Conservation (phyloP, 1,140 invertebrate genomes). For the Phenacoccus solenopsis region DNA sequence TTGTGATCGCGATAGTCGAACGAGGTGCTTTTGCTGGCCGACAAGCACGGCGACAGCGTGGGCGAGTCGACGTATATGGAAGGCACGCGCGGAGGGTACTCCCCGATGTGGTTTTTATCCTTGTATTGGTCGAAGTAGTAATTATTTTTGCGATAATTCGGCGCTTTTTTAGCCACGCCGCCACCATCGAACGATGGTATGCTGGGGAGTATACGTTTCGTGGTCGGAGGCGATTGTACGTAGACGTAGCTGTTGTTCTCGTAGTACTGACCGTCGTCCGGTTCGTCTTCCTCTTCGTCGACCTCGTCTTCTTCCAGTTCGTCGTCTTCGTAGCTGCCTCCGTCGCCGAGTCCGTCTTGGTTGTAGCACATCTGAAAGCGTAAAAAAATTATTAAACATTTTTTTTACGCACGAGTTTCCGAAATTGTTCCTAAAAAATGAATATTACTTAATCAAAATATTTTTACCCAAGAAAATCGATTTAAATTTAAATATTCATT, state of each 20-base stretch:
- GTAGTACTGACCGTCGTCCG: not conserved
- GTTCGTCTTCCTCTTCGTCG: not conserved
- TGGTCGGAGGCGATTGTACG: not conserved
- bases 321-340: not conserved
- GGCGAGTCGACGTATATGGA: slow-evolving; percentile 12
- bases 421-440: too few relatives aligned
- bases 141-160: not conserved
- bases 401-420: too few relatives aligned
- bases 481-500: too few relatives aligned
- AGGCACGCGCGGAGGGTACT: not conserved
- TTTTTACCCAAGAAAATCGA: too few relatives aligned
- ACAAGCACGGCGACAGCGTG: slow-evolving; percentile 6
- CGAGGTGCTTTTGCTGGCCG: not conserved
- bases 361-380: not conserved
- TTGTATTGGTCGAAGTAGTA: not conserved
- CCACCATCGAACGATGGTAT: not conserved
- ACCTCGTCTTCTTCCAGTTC: not conserved
- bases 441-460: too few relatives aligned
- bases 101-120: not conserved
- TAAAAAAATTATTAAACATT: not conserved
- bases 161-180: not conserved
- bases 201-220: not conserved
- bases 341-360: too few relatives aligned
- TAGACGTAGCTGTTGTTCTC: not conserved
- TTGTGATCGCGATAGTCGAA: not conserved